phyloP scores from a whole-genome alignment of 2,797 vertebrate species.

The Iguana delicatissima region DNA sequence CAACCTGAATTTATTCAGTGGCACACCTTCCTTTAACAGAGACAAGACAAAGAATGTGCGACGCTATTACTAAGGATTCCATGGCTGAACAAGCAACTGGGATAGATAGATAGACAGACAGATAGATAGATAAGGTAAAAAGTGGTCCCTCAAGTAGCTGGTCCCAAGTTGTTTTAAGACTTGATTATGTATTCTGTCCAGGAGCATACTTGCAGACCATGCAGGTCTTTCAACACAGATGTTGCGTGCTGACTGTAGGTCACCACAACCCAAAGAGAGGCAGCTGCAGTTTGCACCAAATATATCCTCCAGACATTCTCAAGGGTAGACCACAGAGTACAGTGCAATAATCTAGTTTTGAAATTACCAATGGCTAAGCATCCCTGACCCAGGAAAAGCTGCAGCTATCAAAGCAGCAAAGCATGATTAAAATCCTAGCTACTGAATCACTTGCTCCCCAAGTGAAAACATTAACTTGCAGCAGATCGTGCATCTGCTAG shows the following conservation, averaged over 20 bases:
- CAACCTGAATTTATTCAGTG: not conserved
- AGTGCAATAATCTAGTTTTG: not conserved
- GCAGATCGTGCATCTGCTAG: no score
- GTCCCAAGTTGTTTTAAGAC: not conserved
- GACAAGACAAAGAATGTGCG: not conserved
- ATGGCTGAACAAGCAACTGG: not conserved
- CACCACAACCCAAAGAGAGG: not conserved
- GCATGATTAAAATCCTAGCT: not conserved
- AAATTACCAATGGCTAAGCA: not conserved
- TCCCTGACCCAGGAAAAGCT: not conserved
- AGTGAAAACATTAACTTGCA: no score
- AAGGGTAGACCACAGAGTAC: no score
- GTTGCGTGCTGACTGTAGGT: not conserved
- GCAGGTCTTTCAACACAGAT: not conserved
- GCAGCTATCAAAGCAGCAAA: not conserved
- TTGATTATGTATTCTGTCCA: not conserved
- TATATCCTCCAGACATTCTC: not conserved
- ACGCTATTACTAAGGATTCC: not conserved
- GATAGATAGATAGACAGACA: not conserved
- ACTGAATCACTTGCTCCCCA: no score
- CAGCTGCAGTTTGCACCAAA: not conserved
- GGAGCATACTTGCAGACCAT: not conserved
- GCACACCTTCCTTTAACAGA: not conserved
- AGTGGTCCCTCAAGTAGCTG: not conserved
- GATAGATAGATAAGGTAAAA: not conserved